Evolutionary conservation across 1,140 invertebrate species (phyloP).

Genomic region (Drosophila orosa): DNA sequence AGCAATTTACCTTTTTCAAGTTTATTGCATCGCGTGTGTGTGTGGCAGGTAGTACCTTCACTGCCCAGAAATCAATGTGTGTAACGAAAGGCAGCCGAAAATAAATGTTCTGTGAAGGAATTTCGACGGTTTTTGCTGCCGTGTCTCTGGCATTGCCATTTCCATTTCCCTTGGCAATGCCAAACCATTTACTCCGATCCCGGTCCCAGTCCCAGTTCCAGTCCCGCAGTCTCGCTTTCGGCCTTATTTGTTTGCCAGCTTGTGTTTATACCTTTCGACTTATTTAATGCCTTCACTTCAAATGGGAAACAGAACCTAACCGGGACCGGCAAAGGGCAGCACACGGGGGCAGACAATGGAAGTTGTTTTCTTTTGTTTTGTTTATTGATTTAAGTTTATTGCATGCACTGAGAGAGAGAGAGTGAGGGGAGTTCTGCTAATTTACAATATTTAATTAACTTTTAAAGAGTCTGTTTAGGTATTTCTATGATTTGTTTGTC

Average conservation of each 20-base stretch:
- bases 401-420: slow-evolving; percentile 28
- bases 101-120: slow-evolving; percentile 84
- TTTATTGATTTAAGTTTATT: slow-evolving; percentile 79
- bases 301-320: slow-evolving; percentile 71
- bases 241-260: slow-evolving; percentile 72
- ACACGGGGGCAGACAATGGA: slow-evolving; percentile 52
- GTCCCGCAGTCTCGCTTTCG: slow-evolving; percentile 22
- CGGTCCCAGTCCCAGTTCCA: slow-evolving; percentile 4
- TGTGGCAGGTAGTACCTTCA: too few species aligned
- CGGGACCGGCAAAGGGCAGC: slow-evolving; percentile 38
- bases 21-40: slow-evolving; percentile 66
- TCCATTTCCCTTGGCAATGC: slow-evolving; percentile 43
- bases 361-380: slow-evolving; percentile 60
- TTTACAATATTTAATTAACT: not conserved
- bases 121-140: slow-evolving; percentile 76
- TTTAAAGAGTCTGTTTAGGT: not conserved
- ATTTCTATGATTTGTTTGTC: not conserved
- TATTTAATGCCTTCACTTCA: slow-evolving; percentile 78
- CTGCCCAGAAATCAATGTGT: slow-evolving; percentile 78
- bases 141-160: slow-evolving; percentile 42
- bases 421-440: too few species aligned
- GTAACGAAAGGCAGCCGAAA: slow-evolving; percentile 81
- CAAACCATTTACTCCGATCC: slow-evolving; percentile 59
- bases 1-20: slow-evolving; percentile 72
- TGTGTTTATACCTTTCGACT: slow-evolving; percentile 80